A percentile compares a stretch with the other conserved stretches of the same genome.
Evolutionary conservation across 1,140 invertebrate species (phyloP).

Genomic region (Heliconius eleuchia): DNA sequence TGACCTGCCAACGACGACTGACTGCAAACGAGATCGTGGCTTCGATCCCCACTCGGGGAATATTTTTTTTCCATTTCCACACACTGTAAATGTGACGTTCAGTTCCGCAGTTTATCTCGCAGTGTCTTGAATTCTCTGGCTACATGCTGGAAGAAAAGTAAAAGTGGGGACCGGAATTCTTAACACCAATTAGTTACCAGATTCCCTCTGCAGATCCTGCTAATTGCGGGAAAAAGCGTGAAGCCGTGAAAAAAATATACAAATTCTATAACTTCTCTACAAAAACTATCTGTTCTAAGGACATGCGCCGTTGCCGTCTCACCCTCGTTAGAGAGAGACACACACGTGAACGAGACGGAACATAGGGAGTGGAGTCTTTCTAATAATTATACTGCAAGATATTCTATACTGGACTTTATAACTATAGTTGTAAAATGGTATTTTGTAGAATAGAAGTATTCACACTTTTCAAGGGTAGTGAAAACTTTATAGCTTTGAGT

Average conservation of each 20-base stretch:
- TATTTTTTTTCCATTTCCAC: not conserved
- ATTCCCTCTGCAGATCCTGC: too few species aligned
- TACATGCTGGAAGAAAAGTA: too few species aligned
- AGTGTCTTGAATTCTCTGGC: too few species aligned
- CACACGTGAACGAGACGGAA: not conserved
- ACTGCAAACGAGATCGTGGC: not conserved
- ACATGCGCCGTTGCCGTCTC: slow-evolving; percentile 19
- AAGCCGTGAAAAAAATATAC: not conserved
- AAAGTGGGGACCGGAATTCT: too few species aligned
- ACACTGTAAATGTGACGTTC: not conserved
- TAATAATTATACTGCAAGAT: slow-evolving; percentile 10
- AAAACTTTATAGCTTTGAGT: not conserved
- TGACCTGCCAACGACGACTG: too few species aligned
- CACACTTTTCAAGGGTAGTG: slow-evolving; percentile 3
- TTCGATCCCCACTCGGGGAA: not conserved
- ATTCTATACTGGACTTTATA: not conserved
- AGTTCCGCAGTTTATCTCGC: not conserved
- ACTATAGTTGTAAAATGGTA: not conserved
- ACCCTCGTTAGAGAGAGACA: slow-evolving; percentile 9
- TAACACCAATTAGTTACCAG: too few species aligned
- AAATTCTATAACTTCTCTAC: not conserved
- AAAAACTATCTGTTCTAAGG: not conserved
- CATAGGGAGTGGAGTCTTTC: slow-evolving; percentile 24
- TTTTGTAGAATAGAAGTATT: not conserved
- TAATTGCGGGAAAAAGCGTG: too few species aligned